A percentile compares a stretch with the other conserved stretches of the same genome.
phyloP scores from a whole-genome alignment of 2,113 vertebrate species.

The Leptobrachium ailaonicum region DNA sequence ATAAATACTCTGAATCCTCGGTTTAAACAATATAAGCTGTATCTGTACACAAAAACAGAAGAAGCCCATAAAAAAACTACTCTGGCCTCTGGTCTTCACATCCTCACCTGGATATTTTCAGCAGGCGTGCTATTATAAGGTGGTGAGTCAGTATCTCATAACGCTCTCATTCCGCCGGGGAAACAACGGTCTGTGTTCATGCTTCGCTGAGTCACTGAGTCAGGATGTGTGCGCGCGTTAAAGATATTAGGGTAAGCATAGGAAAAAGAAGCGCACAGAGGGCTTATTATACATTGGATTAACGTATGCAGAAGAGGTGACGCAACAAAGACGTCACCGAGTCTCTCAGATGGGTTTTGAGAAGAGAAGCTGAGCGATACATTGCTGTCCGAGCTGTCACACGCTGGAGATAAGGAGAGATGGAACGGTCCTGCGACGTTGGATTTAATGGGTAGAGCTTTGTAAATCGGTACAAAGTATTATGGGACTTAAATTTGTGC shows the following conservation, averaged over 20 bases:
- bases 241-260: conserved; percentile 4
- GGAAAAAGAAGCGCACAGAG: neutral
- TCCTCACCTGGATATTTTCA: neutral
- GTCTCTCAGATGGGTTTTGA: neutral
- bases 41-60: neutral
- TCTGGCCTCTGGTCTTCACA: neutral
- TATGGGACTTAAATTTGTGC: too few relatives aligned
- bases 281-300: neutral
- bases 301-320: conserved; percentile 25
- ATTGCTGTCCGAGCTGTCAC: neutral
- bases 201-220: conserved; percentile 12
- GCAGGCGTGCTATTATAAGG: neutral
- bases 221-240: neutral
- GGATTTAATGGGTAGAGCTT: neutral
- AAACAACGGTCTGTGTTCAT: neutral
- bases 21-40: neutral
- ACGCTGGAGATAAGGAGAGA: neutral
- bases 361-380: neutral
- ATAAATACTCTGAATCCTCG: neutral
- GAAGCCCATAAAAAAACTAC: neutral
- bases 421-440: neutral
- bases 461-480: neutral
- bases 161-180: neutral
- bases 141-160: neutral
- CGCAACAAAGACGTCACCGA: conserved; percentile 30